A percentile compares a stretch with the other conserved stretches of the same genome.
These are phyloP conservation scores for Colaptes auratus DNA, from an alignment of 2,113 vertebrate species.

Conservation along the genomic window DNA sequence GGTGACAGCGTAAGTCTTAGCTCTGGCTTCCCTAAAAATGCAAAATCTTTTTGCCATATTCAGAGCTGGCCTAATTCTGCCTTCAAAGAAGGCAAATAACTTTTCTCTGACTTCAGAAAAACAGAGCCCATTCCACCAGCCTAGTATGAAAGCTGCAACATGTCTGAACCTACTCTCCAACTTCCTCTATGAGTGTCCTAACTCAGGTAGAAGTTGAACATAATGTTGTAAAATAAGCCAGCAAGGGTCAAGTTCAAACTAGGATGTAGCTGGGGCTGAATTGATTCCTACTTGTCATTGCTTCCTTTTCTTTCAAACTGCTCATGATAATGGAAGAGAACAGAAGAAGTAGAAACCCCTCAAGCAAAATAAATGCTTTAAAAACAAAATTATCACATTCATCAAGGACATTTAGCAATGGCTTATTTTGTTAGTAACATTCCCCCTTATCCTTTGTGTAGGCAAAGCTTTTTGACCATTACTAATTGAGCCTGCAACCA, in stretches of 20 bases:
- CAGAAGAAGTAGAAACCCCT: neutral
- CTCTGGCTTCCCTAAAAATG: neutral
- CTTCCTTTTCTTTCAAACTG: neutral
- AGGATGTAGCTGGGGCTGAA: neutral
- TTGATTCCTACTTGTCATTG: neutral
- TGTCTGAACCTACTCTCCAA: neutral
- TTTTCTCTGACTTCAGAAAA: neutral
- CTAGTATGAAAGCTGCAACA: neutral
- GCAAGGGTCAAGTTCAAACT: neutral
- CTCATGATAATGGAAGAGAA: neutral
- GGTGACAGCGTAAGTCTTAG: neutral
- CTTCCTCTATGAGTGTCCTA: neutral
- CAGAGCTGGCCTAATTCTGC: neutral
- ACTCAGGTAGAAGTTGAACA: neutral
- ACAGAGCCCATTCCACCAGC: neutral
- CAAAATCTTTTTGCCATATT: neutral
- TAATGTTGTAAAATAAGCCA: neutral
- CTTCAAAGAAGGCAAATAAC: neutral
- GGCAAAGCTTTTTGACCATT: neutral
- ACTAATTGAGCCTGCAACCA: neutral
- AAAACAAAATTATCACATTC: neutral
- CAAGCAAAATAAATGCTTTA: neutral
- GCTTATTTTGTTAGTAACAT: neutral
- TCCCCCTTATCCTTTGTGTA: neutral
- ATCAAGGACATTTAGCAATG: neutral